Evolutionary conservation across 2,888 invertebrate genomes (phyloP).

Genomic region (Tenthredo distinguenda): DNA sequence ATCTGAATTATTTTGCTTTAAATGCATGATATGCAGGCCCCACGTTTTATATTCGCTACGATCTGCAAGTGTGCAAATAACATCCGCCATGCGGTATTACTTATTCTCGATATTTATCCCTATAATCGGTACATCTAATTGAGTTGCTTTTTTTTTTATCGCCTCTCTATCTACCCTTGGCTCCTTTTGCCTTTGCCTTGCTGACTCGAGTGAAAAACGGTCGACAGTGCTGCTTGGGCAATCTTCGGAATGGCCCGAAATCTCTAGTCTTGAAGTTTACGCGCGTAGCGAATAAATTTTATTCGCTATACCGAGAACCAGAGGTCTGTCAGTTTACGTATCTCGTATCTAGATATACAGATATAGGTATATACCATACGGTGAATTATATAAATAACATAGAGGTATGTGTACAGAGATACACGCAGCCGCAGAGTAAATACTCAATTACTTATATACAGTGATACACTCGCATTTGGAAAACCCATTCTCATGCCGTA

Average conservation of each 20-base stretch:
- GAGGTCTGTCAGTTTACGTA: not conserved
- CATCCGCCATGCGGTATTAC: not conserved
- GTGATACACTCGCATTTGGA: not conserved
- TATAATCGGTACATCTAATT: slow-evolving; percentile 12
- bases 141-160: slow-evolving; percentile 11
- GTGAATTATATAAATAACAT: not conserved
- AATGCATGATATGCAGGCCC: not conserved
- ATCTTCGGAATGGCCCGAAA: slow-evolving; percentile 45
- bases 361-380: not conserved
- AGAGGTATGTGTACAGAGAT: not conserved
- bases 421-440: not conserved
- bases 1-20: not conserved
- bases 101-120: not conserved
- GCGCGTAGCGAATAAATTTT: slow-evolving; percentile 43
- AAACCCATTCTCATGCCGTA: not conserved
- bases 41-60: not conserved
- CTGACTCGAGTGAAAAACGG: slow-evolving; percentile 42
- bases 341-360: not conserved
- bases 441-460: slow-evolving; percentile 17
- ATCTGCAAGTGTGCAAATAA: not conserved
- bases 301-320: not conserved
- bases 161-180: not conserved
- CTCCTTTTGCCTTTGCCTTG: not conserved
- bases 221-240: slow-evolving; percentile 21
- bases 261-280: slow-evolving; percentile 40